phyloP scores from a whole-genome alignment of 2,888 invertebrate genomes.

The Epistrophe grossulariae region DNA sequence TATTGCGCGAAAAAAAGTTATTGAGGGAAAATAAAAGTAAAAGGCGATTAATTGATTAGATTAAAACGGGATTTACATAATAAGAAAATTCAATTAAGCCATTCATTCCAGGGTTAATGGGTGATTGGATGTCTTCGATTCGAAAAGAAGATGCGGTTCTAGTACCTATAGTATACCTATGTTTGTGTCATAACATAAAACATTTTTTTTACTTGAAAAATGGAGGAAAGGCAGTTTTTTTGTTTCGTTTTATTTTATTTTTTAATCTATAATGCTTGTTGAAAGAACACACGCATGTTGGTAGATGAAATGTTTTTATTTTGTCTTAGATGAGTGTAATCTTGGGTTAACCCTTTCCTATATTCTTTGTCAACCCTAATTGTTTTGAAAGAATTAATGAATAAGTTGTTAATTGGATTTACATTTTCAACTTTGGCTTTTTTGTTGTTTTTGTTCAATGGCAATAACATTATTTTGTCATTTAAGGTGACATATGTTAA shows the following conservation, averaged over 20 bases:
- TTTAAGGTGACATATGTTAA: neutral
- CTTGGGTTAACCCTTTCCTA: constrained; percentile 48
- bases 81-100: constrained; percentile 71
- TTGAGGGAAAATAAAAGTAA: constrained; percentile 32
- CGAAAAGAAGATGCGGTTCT: constrained; percentile 30
- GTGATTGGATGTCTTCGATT: constrained; percentile 21
- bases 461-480: neutral
- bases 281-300: neutral
- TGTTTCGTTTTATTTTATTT: neutral
- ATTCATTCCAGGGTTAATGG: constrained; percentile 33
- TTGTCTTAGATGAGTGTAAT: constrained; percentile 45
- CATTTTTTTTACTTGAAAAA: neutral
- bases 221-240: neutral
- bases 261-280: neutral
- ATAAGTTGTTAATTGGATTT: constrained; percentile 66
- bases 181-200: constrained; percentile 13
- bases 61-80: constrained; percentile 73
- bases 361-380: constrained; percentile 49
- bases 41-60: constrained; percentile 70
- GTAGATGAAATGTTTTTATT: neutral
- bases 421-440: neutral
- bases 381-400: constrained; percentile 55
- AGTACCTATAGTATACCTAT: no score
- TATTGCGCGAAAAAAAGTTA: constrained; percentile 15
- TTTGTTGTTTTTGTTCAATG: constrained; percentile 27